Percentiles rank a stretch among this genome's conserved stretches.
Conservation (phyloP, 2,888 invertebrate species). For the Plemyria rubiginata region DNA sequence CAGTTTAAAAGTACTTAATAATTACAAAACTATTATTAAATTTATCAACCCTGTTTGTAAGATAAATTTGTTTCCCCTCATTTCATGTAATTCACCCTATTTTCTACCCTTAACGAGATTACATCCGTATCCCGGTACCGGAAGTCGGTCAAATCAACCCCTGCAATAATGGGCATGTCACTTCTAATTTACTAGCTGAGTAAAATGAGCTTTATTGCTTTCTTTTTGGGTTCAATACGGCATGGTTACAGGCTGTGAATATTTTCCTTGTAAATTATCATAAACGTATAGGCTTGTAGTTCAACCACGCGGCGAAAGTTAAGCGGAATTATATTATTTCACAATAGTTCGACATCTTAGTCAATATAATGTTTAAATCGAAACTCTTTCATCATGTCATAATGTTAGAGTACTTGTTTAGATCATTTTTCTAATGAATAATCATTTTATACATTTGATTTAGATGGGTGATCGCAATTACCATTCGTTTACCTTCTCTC, state of each 20-base stretch:
- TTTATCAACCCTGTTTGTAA: constrained; percentile 9
- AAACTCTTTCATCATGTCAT: too few species aligned
- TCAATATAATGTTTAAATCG: too few species aligned
- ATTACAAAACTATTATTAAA: constrained; percentile 7
- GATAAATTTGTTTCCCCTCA: constrained; percentile 13
- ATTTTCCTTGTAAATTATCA: constrained; percentile 8
- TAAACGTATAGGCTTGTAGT: background rate
- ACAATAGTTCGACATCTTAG: background rate
- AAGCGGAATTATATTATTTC: background rate
- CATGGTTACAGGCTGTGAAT: background rate
- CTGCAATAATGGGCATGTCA: constrained; percentile 7
- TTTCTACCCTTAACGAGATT: constrained; percentile 21
- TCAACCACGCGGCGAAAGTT: background rate
- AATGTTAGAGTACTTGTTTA: too few species aligned
- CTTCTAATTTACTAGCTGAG: background rate
- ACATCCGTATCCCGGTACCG: constrained; percentile 17
- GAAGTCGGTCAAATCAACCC: constrained; percentile 26
- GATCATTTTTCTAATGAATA: too few species aligned
- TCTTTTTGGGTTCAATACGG: background rate
- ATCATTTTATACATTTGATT: too few species aligned
- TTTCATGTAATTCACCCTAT: constrained; percentile 23
- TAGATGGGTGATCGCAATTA: too few species aligned
- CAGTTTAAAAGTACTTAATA: constrained; percentile 1
- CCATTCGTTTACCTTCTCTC: too few species aligned
- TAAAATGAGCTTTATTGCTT: constrained; percentile 6